Evolutionary conservation across 2,888 invertebrate genomes (phyloP), one percentile per base, ranked within the genome.

Genomic region (Therioaphis trifolii): DNA sequence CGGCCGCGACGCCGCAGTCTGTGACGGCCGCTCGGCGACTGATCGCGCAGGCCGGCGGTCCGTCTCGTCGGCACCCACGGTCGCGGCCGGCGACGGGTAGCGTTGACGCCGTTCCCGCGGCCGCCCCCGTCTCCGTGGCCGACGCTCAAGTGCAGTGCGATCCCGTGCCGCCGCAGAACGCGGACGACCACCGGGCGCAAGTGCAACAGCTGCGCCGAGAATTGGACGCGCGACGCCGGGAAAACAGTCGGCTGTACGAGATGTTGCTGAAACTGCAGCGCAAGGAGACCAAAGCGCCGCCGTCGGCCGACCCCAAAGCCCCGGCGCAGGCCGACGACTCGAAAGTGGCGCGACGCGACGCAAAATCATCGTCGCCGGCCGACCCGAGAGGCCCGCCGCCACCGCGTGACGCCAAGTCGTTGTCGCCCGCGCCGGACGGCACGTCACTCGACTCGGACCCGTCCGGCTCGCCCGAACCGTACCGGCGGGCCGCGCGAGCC

Each of bases 71-170:
- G 2, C 46, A 12, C 4, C 24, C 9, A 21, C 12, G 35, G 18
- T n/a, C n/a, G n/a, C 52, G 52, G 35, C 11, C 11, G 5, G 29
- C 24, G 35, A 4, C 24, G 58, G 12, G 21, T 7, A 9, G 21
- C 58, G 58, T 5, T 24, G n/a, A 18, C n/a, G n/a, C n/a, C 52
- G 52, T 52, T n/a, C 0, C n/a, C 52, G 7, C n/a, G 7, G 1
- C 21, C 9, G 14, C 24, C 72, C 18, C 27, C 58, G 12, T 4
- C 27, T 11, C 1, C 11, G 14, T 2, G 7, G 52, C 24, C 18
- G 77, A 78, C 77, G 77, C 40, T 11, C 77, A 78, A 52, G 77
- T 78, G 35, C 77, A 78, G 18, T 78, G 77, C 35, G 21, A 21
- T n/a, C 35, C 4, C 3, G 40, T 4, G 21, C 2, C 43, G 75